Conservation (phyloP, 2,113 vertebrate genomes). For the Cephalopterus ornatus region DNA sequence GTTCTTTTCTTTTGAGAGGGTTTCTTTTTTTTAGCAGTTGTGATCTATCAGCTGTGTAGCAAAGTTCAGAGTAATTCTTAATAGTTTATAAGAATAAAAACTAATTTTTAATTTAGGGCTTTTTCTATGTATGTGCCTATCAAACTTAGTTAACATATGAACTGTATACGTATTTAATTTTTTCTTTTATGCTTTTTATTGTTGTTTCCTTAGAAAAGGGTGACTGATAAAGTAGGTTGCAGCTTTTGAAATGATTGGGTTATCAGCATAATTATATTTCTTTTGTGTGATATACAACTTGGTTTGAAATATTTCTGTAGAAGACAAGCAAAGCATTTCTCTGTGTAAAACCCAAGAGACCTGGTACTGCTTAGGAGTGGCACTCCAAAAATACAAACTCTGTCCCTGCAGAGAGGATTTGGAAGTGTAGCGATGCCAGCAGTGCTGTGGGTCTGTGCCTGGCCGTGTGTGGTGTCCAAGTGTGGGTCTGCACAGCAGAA, state of each 20-base stretch:
- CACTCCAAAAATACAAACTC: not conserved
- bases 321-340: not conserved
- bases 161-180: not conserved
- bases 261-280: not conserved
- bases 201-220: not conserved
- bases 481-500: not conserved
- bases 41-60: not conserved
- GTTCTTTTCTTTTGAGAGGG: not conserved
- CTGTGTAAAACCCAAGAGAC: not conserved
- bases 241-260: not conserved
- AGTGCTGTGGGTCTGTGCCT: fast-evolving
- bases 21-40: not conserved
- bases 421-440: fast-evolving
- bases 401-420: not conserved
- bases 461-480: fast-evolving
- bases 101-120: not conserved
- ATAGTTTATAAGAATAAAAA: not conserved
- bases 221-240: not conserved
- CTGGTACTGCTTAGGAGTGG: not conserved
- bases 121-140: not conserved
- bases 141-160: not conserved
- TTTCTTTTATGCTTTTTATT: not conserved
- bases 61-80: not conserved
- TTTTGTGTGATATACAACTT: not conserved
- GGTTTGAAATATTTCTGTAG: not conserved